phyloP scores from a whole-genome alignment of 2,888 invertebrate genomes.

The Dryococelus australis region DNA sequence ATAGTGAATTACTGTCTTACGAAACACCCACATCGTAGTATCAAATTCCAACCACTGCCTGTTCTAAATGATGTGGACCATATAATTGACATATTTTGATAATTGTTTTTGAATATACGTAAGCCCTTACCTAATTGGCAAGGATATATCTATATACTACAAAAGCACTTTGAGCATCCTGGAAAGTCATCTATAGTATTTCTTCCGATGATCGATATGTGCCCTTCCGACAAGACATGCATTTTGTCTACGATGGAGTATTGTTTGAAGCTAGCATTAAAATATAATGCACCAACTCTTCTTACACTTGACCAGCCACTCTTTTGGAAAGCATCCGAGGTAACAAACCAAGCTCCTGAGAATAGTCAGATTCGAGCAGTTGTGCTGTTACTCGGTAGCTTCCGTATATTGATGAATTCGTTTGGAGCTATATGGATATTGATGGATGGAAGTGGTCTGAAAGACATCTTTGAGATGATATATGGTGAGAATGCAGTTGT shows the following conservation, averaged over 20 bases:
- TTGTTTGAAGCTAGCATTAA: background rate
- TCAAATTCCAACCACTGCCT: background rate
- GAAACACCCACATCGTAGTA: background rate
- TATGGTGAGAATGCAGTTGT: too few species aligned
- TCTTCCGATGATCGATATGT: conserved; percentile 4
- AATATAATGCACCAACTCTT: background rate
- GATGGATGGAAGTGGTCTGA: too few species aligned
- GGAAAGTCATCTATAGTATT: background rate
- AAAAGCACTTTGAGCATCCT: background rate
- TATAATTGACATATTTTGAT: background rate
- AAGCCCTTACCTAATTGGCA: background rate
- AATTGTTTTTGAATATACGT: background rate
- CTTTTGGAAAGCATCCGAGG: conserved; percentile 20
- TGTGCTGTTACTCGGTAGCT: background rate
- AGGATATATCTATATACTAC: background rate
- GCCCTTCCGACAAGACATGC: background rate
- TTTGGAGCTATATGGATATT: too few species aligned
- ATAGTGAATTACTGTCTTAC: background rate
- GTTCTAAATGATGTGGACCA: conserved; percentile 12
- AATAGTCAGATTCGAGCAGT: background rate
- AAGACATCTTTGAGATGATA: too few species aligned
- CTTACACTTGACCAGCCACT: background rate
- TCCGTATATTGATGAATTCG: too few species aligned
- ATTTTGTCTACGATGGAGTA: background rate
- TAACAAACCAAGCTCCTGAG: background rate